Conservation (phyloP, 1,140 invertebrate species). For the Drosophila suzukii region DNA sequence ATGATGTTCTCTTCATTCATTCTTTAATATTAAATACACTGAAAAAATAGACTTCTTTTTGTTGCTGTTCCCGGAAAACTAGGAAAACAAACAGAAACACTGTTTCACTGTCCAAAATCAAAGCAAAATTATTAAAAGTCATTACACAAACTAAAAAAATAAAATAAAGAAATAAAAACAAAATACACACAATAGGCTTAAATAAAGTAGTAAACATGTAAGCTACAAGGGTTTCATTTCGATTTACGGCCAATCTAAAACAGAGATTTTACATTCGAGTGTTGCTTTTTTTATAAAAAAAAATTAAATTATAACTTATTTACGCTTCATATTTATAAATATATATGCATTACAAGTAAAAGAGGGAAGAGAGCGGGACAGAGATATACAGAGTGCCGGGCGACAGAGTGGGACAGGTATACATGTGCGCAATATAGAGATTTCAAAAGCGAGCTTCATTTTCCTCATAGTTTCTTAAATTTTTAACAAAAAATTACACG, state of each 20-base stretch:
- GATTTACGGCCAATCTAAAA: conserved; percentile 44
- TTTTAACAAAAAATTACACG: conserved; percentile 27
- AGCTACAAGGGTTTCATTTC: conserved; percentile 26
- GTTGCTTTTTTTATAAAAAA: conserved; percentile 36
- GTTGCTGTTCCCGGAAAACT: conserved; percentile 21
- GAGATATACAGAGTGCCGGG: conserved; percentile 42
- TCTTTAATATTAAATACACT: conserved; percentile 69
- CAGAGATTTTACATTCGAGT: conserved; percentile 61
- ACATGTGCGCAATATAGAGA: conserved; percentile 20
- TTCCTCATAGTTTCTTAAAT: conserved; percentile 13
- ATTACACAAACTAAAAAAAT: conserved; percentile 58
- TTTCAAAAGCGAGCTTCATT: conserved; percentile 36
- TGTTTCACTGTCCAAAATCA: conserved; percentile 50
- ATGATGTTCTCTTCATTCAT: conserved; percentile 36
- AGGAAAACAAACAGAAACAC: conserved; percentile 53
- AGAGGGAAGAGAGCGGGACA: conserved; percentile 32
- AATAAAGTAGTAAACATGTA: conserved; percentile 53
- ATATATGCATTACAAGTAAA: conserved; percentile 64
- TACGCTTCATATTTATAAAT: conserved; percentile 48
- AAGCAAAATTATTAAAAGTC: conserved; percentile 31
- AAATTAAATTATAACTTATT: conserved; percentile 74
- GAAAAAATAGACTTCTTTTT: conserved; percentile 48
- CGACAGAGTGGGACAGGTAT: conserved; percentile 37
- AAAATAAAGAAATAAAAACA: conserved; percentile 65
- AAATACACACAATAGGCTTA: conserved; percentile 39